A percentile compares a stretch with the other conserved stretches of the same genome.
phyloP scores from a whole-genome alignment of 2,888 invertebrate genomes.

The Kryphioiulus occultus region DNA sequence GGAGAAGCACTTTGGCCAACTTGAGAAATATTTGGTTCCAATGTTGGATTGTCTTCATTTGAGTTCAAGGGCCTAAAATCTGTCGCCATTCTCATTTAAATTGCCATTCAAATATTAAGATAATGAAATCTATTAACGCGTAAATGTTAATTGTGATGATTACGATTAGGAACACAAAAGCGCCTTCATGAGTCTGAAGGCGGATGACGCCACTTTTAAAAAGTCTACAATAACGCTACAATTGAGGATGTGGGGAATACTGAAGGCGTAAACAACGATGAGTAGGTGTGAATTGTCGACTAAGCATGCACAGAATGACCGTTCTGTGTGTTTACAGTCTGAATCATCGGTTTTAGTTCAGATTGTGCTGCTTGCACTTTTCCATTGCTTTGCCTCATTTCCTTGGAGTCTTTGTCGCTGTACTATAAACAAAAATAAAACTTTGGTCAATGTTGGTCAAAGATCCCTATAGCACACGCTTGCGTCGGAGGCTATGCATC shows the following conservation, averaged over 20 bases:
- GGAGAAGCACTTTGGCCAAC: constrained; percentile 11
- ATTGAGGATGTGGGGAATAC: background rate
- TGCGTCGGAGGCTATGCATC: no score
- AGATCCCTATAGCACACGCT: no score
- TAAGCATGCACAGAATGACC: background rate
- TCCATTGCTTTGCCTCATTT: background rate
- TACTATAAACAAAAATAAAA: background rate
- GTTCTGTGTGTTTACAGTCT: background rate
- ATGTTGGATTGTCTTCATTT: background rate
- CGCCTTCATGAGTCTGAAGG: background rate
- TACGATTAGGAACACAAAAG: constrained; percentile 3
- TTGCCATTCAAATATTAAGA: background rate
- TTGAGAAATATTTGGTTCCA: background rate
- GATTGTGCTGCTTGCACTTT: background rate
- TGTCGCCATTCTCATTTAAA: background rate
- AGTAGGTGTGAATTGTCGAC: background rate
- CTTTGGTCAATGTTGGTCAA: background rate
- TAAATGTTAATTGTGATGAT: background rate
- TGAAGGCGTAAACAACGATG: background rate
- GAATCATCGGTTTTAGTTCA: background rate
- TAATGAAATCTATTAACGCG: background rate
- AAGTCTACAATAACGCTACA: constrained; percentile 11
- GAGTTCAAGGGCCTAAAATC: background rate
- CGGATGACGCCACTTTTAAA: background rate
- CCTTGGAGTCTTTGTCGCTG: background rate